Evolutionary conservation across 2,888 invertebrate genomes (phyloP), one percentile per base, ranked within the genome.

Genomic region (Tetrapedia diversipes): DNA sequence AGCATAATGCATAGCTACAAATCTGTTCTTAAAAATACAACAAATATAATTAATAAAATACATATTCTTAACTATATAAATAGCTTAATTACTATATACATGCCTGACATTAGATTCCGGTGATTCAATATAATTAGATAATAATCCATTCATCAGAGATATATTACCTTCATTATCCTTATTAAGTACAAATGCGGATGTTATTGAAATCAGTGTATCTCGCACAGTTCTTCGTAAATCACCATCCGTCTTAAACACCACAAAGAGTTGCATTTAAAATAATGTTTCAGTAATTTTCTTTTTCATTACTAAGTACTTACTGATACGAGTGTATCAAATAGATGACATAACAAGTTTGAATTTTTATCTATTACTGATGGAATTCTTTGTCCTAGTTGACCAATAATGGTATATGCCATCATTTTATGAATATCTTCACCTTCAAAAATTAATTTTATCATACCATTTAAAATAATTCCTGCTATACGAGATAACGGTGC

Each of bases 1-100:
- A 0, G 97, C 94, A 87, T 97, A 97, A 74, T 96, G 94, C 87
- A 96, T 96, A 3, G 97, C 96, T 45, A 97, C 95, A 92, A 96
- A 96, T 71, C 98, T 91, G 34, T 66, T 47, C 4, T 19, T 24
- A 43, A 71, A 61, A 71, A 22, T 65, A 57, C 47, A 57, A 24
- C 10, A 27, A 14, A 34, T 29, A 45, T 59, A 39, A 45, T 16
- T 27, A n/a, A 66, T 22, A 59, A 19, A 47, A 29, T 4, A 63
- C n/a, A 54, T n/a, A 16, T n/a, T 57, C 1, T 51, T 51, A 6
- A 27, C 4, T 32, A 54, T 22, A 19, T 14, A 22, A 7, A 29
- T 53, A 53, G 22, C 4, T 27, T 51, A 19, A 61, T 45, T 34
- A 47, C 22, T 59, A 37, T 69, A 43, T 63, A 78, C 72, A 61